These are phyloP conservation scores for Acipenser ruthenus DNA, from an alignment of 2,797 vertebrate genomes.

Conservation along the genomic window DNA sequence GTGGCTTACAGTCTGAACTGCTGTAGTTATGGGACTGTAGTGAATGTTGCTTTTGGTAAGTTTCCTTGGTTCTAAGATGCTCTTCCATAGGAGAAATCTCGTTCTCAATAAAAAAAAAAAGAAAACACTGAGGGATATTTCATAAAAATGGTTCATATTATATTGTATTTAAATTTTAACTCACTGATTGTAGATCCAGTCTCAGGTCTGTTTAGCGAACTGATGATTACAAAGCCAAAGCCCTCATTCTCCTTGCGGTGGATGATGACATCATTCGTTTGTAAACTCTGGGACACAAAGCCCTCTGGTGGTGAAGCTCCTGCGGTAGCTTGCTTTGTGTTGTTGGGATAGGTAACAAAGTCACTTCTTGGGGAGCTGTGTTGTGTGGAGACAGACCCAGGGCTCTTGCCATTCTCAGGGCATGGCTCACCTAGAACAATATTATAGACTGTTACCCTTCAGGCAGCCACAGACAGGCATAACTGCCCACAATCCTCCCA, in stretches of 20 bases:
- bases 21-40: no score
- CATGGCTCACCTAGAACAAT: slow-evolving; percentile 73
- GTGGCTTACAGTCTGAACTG: no score
- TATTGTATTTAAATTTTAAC: slow-evolving; percentile 24
- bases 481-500: no score
- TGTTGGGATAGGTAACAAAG: slow-evolving; percentile 76
- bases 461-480: no score
- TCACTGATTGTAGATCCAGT: slow-evolving; percentile 75
- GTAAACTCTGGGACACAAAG: slow-evolving; percentile 58
- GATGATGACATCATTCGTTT: slow-evolving; percentile 82
- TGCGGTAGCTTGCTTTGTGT: slow-evolving; percentile 52
- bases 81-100: no score
- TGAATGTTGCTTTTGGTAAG: no score
- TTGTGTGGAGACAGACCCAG: slow-evolving; percentile 86
- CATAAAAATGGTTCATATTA: background rate
- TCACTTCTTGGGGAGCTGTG: slow-evolving; percentile 95
- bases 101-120: background rate
- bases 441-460: slow-evolving; percentile 25
- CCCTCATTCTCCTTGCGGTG: slow-evolving; percentile 94
- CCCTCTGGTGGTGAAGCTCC: slow-evolving; percentile 60
- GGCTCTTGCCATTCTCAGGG: slow-evolving; percentile 89
- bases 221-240: slow-evolving; percentile 97
- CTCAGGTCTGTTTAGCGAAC: slow-evolving; percentile 90
- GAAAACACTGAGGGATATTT: background rate
- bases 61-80: no score